Conservation (phyloP, 2,797 vertebrate genomes). For the Pseudotriccus pelzelni region DNA sequence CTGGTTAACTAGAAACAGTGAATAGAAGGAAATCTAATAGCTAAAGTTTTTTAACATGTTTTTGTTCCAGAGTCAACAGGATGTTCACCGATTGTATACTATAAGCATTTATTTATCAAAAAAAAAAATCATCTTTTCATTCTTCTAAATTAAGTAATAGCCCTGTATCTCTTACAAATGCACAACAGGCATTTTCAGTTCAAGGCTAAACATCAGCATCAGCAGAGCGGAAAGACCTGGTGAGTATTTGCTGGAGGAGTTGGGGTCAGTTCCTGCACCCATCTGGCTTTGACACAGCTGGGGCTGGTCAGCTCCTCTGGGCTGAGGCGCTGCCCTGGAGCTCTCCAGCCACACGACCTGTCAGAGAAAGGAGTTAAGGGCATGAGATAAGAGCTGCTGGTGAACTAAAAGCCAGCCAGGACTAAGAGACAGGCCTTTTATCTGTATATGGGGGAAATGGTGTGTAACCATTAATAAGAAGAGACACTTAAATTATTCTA, state of each 20-base stretch:
- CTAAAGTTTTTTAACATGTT: not conserved
- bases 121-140: not conserved
- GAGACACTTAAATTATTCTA: not conserved
- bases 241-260: not conserved
- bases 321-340: not conserved
- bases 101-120: not conserved
- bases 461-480: not conserved
- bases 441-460: not conserved
- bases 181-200: not conserved
- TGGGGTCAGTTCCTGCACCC: not conserved
- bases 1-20: not conserved
- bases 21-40: not conserved
- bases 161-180: not conserved
- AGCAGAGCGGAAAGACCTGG: not conserved
- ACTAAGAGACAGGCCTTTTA: not conserved
- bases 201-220: not conserved
- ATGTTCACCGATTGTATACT: not conserved
- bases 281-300: not conserved
- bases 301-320: not conserved
- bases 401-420: not conserved
- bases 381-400: not conserved
- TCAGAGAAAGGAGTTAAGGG: not conserved
- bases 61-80: not conserved
- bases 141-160: not conserved
- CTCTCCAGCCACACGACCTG: not conserved